Percentiles rank a stretch among this genome's conserved stretches.
These are phyloP conservation scores for Pinna nobilis DNA, from an alignment of 1,140 invertebrate genomes.

Conservation along the genomic window DNA sequence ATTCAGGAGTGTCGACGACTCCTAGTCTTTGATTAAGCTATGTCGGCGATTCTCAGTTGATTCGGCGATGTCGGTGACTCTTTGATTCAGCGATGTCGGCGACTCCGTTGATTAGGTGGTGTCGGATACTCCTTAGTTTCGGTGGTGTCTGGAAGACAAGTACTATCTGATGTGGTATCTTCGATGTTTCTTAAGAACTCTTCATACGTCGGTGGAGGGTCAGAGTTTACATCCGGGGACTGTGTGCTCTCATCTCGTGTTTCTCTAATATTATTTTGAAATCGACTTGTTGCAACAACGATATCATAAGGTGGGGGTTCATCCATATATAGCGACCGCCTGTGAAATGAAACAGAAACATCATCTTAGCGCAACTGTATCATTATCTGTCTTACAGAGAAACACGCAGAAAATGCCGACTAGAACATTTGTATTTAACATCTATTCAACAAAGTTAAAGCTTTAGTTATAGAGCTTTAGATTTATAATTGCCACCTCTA, in stretches of 20 bases:
- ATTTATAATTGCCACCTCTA: neutral
- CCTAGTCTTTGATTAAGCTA: no score
- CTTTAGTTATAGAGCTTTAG: neutral
- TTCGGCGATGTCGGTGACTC: no score
- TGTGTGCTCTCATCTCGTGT: conserved; percentile 29
- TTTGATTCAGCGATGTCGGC: no score
- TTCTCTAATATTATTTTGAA: neutral
- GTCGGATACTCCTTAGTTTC: no score
- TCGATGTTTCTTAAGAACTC: conserved; percentile 28
- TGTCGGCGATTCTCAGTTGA: no score
- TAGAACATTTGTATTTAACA: no score
- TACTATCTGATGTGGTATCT: neutral
- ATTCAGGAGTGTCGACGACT: no score
- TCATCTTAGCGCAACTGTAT: neutral
- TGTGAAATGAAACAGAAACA: neutral
- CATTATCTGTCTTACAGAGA: neutral
- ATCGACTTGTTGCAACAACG: conserved; percentile 8
- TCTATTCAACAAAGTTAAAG: no score
- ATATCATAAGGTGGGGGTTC: conserved; percentile 36
- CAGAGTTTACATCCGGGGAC: conserved; percentile 29
- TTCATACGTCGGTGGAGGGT: conserved; percentile 37
- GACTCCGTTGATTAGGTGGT: no score
- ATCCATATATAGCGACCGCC: conserved; percentile 25
- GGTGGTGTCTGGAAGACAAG: conserved; percentile 9
- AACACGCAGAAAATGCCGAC: no score